Evolutionary conservation across 2,888 invertebrate genomes (phyloP), one percentile per base, ranked within the genome.

Genomic region (Oligia latruncula): DNA sequence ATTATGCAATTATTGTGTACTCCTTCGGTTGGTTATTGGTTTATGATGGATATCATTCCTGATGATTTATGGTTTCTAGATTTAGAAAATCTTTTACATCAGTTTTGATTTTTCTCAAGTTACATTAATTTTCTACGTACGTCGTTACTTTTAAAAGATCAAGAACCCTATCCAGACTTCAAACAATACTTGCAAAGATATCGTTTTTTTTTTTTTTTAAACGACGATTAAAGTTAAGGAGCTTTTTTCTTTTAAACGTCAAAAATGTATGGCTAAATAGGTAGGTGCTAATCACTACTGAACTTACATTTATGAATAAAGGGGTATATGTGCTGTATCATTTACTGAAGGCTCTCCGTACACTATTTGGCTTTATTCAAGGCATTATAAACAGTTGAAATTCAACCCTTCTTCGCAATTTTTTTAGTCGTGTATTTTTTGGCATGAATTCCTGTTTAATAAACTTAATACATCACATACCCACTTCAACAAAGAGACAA

Each of bases 1-100:
- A 72, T 81, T 80, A 74, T 82, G n/a, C 70, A 87, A 82, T 85
- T 85, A 84, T 83, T 88, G 83, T 83, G 78, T 70, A 72, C 71
- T 84, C 60, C 60, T 65, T 65, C 40, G 52, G 49, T 74, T 71
- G 77, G 83, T 83, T 88, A 87, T 89, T 72, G 78, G 46, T 71
- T 60, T 78, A 75, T 49, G 35, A 23, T 73, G 6, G 0, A 40
- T 68, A 1, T 43, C 23, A 40, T 67, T 74, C 11, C 0, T 20
- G 2, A 46, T n/a, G 11, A 55, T 64, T 76, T 3, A 23, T 62
- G 20, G 20, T 60, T 74, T n/a, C 6, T 17, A 60, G 0, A 60
- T 20, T 40, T 55, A 17, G 9, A 9, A n/a, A 23, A 11, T n/a
- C 9, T 40, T 71, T 6, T n/a, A n/a, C n/a, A 11, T 40, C 5